A percentile compares a stretch with the other conserved stretches of the same genome.
Conservation (phyloP, 2,888 invertebrate species). For the Tetragonula carbonaria region DNA sequence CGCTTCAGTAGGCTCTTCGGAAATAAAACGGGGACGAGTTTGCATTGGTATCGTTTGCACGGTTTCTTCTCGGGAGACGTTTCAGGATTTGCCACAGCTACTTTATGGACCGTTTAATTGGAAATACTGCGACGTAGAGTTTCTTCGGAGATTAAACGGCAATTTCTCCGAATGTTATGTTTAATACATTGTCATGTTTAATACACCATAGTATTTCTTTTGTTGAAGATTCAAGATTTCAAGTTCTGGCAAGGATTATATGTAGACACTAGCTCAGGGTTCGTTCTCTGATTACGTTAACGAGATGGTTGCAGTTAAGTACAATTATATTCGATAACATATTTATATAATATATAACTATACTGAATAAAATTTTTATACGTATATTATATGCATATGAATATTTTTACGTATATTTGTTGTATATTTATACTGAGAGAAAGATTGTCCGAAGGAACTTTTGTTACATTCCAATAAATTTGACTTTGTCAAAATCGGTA, state of each 20-base stretch:
- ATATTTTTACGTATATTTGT: too few relatives aligned
- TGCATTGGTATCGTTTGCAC: conserved; percentile 38
- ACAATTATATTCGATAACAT: too few relatives aligned
- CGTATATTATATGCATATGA: too few relatives aligned
- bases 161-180: not conserved
- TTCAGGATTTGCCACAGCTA: conserved; percentile 26
- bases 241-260: not conserved
- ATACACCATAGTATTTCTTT: not conserved
- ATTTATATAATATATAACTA: too few relatives aligned
- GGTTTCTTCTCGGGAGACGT: conserved; percentile 18
- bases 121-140: conserved; percentile 11
- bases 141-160: not conserved
- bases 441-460: too few relatives aligned
- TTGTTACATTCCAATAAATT: too few relatives aligned
- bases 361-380: too few relatives aligned
- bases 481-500: too few relatives aligned
- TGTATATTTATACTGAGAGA: too few relatives aligned
- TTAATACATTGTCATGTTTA: not conserved
- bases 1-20: conserved; percentile 60
- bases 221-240: not conserved
- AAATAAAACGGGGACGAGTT: conserved; percentile 61
- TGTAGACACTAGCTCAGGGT: not conserved
- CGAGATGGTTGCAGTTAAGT: too few relatives aligned
- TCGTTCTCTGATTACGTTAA: not conserved
- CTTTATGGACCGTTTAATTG: conserved; percentile 35